Evolutionary conservation across 2,888 invertebrate genomes (phyloP).

Genomic region (Leptinotarsa haldemani): DNA sequence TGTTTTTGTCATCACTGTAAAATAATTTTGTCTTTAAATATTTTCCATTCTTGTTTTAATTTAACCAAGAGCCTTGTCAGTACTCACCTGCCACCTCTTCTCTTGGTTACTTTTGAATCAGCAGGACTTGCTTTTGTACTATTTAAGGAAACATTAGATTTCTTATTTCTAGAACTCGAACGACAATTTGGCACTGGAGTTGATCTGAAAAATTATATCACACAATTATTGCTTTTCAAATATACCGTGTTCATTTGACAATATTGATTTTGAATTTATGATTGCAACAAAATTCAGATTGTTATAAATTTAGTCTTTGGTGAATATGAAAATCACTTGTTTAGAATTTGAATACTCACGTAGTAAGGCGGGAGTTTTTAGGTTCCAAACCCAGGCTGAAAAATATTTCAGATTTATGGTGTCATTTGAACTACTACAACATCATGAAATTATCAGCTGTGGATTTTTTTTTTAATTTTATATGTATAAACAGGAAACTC

Average conservation of each 20-base stretch:
- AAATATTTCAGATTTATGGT: not conserved
- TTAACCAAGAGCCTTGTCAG: not conserved
- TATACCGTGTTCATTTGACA: too few relatives aligned
- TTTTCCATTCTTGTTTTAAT: not conserved
- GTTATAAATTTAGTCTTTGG: too few relatives aligned
- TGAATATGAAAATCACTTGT: not conserved
- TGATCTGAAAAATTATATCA: conserved; percentile 30
- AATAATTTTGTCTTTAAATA: not conserved
- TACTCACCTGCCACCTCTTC: conserved; percentile 32
- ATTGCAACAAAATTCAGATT: too few relatives aligned
- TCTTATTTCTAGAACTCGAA: conserved; percentile 22
- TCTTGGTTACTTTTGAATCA: conserved; percentile 33
- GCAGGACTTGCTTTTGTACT: conserved; percentile 14
- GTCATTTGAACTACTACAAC: not conserved
- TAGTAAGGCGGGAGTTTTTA: not conserved
- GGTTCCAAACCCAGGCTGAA: conserved; percentile 23
- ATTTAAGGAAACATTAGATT: conserved; percentile 1
- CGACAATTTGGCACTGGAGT: conserved; percentile 29
- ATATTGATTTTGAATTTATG: too few relatives aligned
- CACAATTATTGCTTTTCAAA: not conserved
- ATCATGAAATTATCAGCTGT: not conserved
- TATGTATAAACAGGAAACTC: too few relatives aligned
- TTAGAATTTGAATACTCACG: conserved; percentile 15
- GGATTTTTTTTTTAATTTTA: too few relatives aligned
- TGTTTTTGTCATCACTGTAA: conserved; percentile 26